Base-by-base conservation (phyloP, 53 echinoderm and acorn worm genomes). In the Zoroaster sp. region DNA sequence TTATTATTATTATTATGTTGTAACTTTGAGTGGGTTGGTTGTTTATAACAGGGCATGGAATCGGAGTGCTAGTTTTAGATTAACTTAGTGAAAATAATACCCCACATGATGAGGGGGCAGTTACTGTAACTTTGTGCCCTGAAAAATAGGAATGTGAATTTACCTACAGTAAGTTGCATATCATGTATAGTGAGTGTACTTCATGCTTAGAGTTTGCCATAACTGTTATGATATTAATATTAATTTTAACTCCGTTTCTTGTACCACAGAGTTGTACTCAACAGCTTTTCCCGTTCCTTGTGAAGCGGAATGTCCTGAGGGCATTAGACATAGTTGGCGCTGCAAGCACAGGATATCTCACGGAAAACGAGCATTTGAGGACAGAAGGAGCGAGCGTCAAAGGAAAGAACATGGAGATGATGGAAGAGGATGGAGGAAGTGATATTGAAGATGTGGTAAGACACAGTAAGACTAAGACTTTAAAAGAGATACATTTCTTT, bases 291-390 rank as follows among this genome's bases (percentile, higher is more conserved):
- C 47, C 38, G 9, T 85, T 46, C 36, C 85, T 85, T 35, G 71
- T 71, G 14, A 85, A 85, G 69, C 70, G 85, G 71, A 85, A 85
- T 32, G 52, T 70, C 49, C 66, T 46, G 71, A 70, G 85, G 71
- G 71, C 36, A 25, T 34, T 71, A 85, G 69, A 85, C 34, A 49
- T 71, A 40, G 42, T 49, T 34, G 71, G 39, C 37, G 71, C 33
- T 47, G 17, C n/a, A 11, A 42, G 40, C 13, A 13, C 67, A 30
- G 43, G 44, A 44, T 17, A 46, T 31, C 70, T 35, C 47, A 31
- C 23, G 23, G 63, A 59, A 25, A 59, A 35, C 46, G 4, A 71
- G 49, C 21, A 36, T 51, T 49, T 23, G 35, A 46, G 37, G 70
- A 44, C 51, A 33, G 85, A 85, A 20, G 85, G 25, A 31, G 23